Conservation (phyloP, 1,140 invertebrate species). For the Drosophila gunungcola region DNA sequence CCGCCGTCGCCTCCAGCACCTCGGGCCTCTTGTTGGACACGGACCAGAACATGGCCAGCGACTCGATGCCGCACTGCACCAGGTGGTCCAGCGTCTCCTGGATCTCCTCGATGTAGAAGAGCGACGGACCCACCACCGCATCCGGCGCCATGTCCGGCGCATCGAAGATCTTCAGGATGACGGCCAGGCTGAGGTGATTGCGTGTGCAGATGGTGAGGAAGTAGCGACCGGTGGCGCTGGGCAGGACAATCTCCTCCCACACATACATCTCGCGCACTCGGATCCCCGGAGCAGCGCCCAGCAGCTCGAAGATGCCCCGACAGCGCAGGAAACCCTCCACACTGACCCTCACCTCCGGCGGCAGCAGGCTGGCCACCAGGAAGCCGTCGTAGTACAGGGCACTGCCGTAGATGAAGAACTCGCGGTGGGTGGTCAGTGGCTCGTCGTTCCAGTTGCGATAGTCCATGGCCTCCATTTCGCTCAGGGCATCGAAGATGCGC, state of each 20-base stretch:
- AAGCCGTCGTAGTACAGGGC: constrained; percentile 90
- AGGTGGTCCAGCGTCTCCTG: constrained; percentile 89
- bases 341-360: constrained; percentile 89
- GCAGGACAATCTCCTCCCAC: constrained; percentile 90
- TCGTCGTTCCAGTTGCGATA: constrained; percentile 93
- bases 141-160: constrained; percentile 72
- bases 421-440: constrained; percentile 90
- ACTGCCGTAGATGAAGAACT: constrained; percentile 91
- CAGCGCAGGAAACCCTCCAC: constrained; percentile 89
- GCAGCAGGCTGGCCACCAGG: constrained; percentile 90
- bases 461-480: constrained; percentile 92
- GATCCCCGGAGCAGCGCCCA: constrained; percentile 86
- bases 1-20: constrained; percentile 43
- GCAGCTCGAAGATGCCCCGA: constrained; percentile 89
- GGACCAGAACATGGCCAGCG: constrained; percentile 87
- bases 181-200: constrained; percentile 89
- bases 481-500: constrained; percentile 91
- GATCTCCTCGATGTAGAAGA: constrained; percentile 87
- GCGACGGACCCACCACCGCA: constrained; percentile 80
- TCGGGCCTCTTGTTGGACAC: constrained; percentile 86
- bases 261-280: constrained; percentile 89
- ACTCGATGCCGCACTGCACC: constrained; percentile 88
- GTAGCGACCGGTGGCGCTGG: constrained; percentile 85
- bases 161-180: constrained; percentile 90
- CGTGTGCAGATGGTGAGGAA: constrained; percentile 91